Evolutionary conservation across 2,888 invertebrate species (phyloP).

Genomic region (Drosophila robusta): DNA sequence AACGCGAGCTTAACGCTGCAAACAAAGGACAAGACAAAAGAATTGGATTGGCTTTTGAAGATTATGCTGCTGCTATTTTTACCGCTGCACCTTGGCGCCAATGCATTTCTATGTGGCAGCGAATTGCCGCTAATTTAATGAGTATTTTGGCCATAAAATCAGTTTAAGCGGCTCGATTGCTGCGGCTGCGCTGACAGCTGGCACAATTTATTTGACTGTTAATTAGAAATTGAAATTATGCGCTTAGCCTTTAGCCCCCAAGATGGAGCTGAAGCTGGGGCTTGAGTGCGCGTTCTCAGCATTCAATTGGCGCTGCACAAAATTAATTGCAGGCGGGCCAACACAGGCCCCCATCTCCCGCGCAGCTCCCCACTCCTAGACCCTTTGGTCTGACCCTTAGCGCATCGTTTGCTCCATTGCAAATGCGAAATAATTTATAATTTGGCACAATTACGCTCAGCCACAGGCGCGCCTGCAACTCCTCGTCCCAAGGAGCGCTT

Average conservation of each 20-base stretch:
- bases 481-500: slow-evolving; percentile 24
- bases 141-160: slow-evolving; percentile 72
- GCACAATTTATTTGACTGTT: slow-evolving; percentile 78
- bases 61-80: background rate
- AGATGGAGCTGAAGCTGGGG: slow-evolving; percentile 8
- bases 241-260: slow-evolving; percentile 63
- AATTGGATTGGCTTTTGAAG: slow-evolving; percentile 30
- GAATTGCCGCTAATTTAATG: slow-evolving; percentile 74
- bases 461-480: slow-evolving; percentile 51
- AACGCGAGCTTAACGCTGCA: background rate
- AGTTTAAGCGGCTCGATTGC: slow-evolving; percentile 65
- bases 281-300: slow-evolving; percentile 24
- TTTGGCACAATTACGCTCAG: slow-evolving; percentile 74
- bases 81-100: slow-evolving; percentile 28
- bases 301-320: slow-evolving; percentile 69
- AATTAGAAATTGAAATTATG: slow-evolving; percentile 79
- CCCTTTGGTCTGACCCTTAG: slow-evolving; percentile 35
- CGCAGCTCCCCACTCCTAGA: background rate
- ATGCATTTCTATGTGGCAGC: slow-evolving; percentile 60
- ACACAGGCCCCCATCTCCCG: background rate
- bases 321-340: slow-evolving; percentile 69
- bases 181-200: slow-evolving; percentile 54
- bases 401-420: slow-evolving; percentile 61
- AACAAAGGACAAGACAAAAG: background rate
- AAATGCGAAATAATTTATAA: slow-evolving; percentile 78